Conservation (phyloP, 2,888 invertebrate species). For the Thumatha senex region DNA sequence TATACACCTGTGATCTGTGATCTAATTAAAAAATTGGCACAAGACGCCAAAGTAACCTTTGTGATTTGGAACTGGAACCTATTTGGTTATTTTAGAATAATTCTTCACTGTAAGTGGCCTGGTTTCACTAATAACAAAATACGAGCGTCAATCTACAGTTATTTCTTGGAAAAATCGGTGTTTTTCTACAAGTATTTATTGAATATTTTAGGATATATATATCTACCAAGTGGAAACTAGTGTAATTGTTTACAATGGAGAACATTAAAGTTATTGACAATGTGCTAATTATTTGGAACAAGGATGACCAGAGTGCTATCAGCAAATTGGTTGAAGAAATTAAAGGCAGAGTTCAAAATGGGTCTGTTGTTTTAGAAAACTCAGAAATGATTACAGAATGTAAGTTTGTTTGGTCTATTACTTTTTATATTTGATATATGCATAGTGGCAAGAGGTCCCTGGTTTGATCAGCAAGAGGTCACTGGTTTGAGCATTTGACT, state of each 20-base stretch:
- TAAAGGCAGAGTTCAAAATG: slow-evolving; percentile 69
- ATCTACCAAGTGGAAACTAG: neutral
- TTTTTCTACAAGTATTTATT: neutral
- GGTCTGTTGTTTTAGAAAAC: slow-evolving; percentile 83
- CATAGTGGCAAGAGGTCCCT: too few relatives aligned
- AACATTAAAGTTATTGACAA: slow-evolving; percentile 64
- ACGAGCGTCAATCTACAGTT: slow-evolving; percentile 1
- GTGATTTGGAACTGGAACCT: neutral
- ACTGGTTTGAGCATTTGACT: too few relatives aligned
- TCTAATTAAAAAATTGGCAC: too few relatives aligned
- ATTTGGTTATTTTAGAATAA: neutral
- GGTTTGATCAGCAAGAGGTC: too few relatives aligned
- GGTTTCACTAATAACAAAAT: neutral
- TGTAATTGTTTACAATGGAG: slow-evolving; percentile 49
- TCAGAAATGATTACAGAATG: slow-evolving; percentile 83
- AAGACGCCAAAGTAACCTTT: neutral
- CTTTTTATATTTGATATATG: too few relatives aligned
- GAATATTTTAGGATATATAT: neutral
- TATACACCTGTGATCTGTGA: too few relatives aligned
- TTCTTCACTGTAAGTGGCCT: slow-evolving; percentile 3
- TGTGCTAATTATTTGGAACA: slow-evolving; percentile 84
- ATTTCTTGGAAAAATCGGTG: neutral
- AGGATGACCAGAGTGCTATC: slow-evolving; percentile 71
- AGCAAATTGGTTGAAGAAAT: slow-evolving; percentile 79
- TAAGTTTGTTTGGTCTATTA: slow-evolving; percentile 57